Evolutionary conservation across 2,797 vertebrate genomes (phyloP), one percentile per base, ranked within the genome.

Genomic region (Acanthopagrus latus): DNA sequence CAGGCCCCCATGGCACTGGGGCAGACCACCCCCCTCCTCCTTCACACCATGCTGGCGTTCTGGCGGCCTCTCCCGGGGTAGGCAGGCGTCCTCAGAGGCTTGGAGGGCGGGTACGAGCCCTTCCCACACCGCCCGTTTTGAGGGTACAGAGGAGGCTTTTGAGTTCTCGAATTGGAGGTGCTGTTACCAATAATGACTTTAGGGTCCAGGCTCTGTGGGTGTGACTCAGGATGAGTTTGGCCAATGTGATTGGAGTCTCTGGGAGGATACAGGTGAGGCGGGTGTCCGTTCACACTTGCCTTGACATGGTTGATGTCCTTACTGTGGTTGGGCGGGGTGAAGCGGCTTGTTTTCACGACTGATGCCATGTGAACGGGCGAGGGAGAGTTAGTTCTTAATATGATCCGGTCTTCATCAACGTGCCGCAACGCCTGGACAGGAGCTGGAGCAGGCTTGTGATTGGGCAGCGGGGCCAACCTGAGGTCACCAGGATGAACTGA

Each of bases 41-140:
- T 77, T 94, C 89, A 96, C 87, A 95, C 95, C 84, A 94, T 86
- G 75, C 93, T 95, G 86, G 93, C 88, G 86, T 89, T 91, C 76
- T 91, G 93, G 77, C 91, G 92, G 70, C 90, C 87, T 91, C 89
- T 95, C 55, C 81, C 89, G 0, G 87, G 72, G 79, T 89, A 82
- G 66, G 89, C 81, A 63, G 93, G 84, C 62, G 86, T 89, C 85
- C 83, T 94, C 38, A 63, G 56, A 17, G 86, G 68, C 63, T 91
- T 90, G 20, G 81, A 70, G 27, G 86, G 81, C 1, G 48, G 78
- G 41, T 88, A 78, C 0, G 69, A 72, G 69, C 86, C 91, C 64
- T 93, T 93, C 64, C 86, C 88, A n/a, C 82, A 90, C 4, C 80
- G 86, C 50, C 94, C 94, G 0, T 95, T 95, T 51, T 94, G 94